Conservation (phyloP, 2,797 vertebrate species). For the Botia almorhae region DNA sequence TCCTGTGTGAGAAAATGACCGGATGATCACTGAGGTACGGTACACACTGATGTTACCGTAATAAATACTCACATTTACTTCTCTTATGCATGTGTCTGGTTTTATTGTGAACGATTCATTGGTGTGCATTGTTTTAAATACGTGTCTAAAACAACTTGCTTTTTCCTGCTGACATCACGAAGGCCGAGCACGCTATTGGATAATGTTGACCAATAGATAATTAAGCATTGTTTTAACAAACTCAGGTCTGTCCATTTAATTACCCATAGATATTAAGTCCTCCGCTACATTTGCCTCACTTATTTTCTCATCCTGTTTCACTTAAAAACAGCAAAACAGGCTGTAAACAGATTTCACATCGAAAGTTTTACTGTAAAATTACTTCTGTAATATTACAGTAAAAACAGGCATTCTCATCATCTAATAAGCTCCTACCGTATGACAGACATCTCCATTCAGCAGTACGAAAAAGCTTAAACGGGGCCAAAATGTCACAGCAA, state of each 20-base stretch:
- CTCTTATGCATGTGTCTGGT: too few relatives aligned
- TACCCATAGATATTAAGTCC: too few relatives aligned
- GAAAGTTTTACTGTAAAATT: too few relatives aligned
- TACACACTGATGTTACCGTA: neutral
- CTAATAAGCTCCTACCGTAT: neutral
- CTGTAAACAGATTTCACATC: too few relatives aligned
- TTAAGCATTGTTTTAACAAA: neutral
- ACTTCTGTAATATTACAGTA: neutral
- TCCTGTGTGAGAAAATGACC: conserved; percentile 73
- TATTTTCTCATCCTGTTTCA: too few relatives aligned
- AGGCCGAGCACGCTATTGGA: too few relatives aligned
- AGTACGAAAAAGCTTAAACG: conserved; percentile 19
- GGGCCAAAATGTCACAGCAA: conserved; percentile 24
- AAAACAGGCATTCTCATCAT: conserved; percentile 8
- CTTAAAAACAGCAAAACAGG: too few relatives aligned
- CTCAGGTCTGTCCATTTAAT: neutral
- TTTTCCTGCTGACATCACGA: neutral
- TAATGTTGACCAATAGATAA: neutral
- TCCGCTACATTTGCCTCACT: too few relatives aligned
- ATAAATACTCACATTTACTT: neutral
- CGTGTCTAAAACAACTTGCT: neutral
- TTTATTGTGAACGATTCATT: neutral
- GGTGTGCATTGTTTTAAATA: neutral
- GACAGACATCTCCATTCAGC: conserved; percentile 17
- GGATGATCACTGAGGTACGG: neutral